Evolutionary conservation across 1,140 invertebrate genomes (phyloP), one percentile per base, ranked within the genome.

Genomic region (Cotesia chilonis): DNA sequence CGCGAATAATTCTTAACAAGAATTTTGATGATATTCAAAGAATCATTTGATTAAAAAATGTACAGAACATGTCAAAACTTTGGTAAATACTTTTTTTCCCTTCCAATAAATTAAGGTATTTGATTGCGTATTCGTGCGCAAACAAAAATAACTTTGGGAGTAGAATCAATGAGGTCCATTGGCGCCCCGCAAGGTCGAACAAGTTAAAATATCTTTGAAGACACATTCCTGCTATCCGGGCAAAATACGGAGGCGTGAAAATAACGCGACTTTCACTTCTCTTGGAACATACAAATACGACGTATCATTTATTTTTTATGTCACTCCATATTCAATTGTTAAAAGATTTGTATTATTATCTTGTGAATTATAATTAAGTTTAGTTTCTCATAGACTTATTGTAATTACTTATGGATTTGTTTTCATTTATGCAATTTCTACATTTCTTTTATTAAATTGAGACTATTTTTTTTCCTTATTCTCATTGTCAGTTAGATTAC

Each of bases 191-290:
- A 60, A 61, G 54, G 71, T 57, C 71, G 70, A n/a, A n/a, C 59
- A 60, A 9, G 68, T 68, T 57, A 55, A 60, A 36, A 47, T 60
- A 37, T 70, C 52, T 63, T 28, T 41, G 66, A 54, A 68, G 66
- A 68, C 54, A 68, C 51, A 68, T 68, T 20, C 52, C 14, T 10
- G 14, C 12, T 20, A 20, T 38, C 5, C 37, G 60, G 60, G 60
- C 37, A 55, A 68, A 59, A 68, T 51, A n/a, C 14, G 12, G 51
- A 68, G 66, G 66, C 54, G 64, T 57, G 52, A 72, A 67, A 72
- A 72, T 72, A 72, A 67, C 64, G 55, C 36, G n/a, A 72, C 70
- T 72, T 72, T 72, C 70, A 72, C 70, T 72, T 72, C 63, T 72
- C 28, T 65, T 65, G 36, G 38, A 55, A 17, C 37, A 35, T 36